Percentiles rank a stretch among this genome's conserved stretches.
These are phyloP conservation scores for Catocala nupta DNA, from an alignment of 2,888 invertebrate species.

Conservation along the genomic window DNA sequence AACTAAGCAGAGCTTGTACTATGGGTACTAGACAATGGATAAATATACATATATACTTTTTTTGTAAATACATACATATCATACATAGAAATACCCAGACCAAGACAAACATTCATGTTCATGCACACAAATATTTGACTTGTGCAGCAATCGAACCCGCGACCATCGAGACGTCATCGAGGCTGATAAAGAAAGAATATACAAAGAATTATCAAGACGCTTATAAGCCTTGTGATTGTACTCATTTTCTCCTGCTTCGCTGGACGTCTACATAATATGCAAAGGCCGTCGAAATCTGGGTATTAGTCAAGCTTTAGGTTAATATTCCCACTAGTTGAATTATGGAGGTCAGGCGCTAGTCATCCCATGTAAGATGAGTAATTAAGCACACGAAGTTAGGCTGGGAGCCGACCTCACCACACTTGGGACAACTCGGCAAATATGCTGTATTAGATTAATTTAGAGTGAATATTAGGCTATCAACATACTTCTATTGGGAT, in stretches of 20 bases:
- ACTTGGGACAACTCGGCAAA: background rate
- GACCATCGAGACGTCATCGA: too few relatives aligned
- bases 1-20: too few relatives aligned
- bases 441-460: background rate
- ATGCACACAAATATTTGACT: too few relatives aligned
- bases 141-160: too few relatives aligned
- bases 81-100: too few relatives aligned
- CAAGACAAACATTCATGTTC: too few relatives aligned
- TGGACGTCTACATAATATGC: background rate
- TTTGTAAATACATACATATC: too few relatives aligned
- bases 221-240: background rate
- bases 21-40: too few relatives aligned
- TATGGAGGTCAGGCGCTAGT: background rate
- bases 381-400: constrained; percentile 9
- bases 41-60: too few relatives aligned
- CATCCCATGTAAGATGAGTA: constrained; percentile 11
- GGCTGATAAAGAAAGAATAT: too few relatives aligned
- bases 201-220: too few relatives aligned
- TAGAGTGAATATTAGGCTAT: background rate
- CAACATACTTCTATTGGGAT: too few relatives aligned
- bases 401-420: background rate
- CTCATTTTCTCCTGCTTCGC: background rate
- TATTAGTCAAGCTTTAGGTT: background rate
- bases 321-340: constrained; percentile 12
- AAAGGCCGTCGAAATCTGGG: background rate